Evolutionary conservation across 2,888 invertebrate species (phyloP).

Genomic region (Scelioninae gen. 1): DNA sequence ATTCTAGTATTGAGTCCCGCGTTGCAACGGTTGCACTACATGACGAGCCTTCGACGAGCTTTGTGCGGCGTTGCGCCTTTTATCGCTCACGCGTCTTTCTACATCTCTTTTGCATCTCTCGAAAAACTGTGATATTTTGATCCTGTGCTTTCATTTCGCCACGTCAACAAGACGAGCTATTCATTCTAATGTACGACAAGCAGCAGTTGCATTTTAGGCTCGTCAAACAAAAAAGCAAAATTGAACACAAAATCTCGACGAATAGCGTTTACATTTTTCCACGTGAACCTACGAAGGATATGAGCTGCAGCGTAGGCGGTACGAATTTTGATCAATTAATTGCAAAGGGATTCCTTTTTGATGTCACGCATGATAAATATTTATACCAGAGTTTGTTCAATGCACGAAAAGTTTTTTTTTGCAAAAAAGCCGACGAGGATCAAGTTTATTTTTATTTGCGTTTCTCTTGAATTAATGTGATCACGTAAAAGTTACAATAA

Average conservation of each 20-base stretch:
- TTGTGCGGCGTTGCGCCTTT: conserved; percentile 64
- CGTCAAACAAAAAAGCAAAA: conserved; percentile 42
- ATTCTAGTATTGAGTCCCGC: conserved; percentile 64
- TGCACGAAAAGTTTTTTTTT: conserved; percentile 1
- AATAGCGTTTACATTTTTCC: conserved; percentile 19
- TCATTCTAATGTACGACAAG: conserved; percentile 62
- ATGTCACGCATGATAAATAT: conserved; percentile 26
- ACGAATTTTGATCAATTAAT: conserved; percentile 41
- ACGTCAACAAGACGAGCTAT: conserved; percentile 62
- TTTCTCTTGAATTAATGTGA: conserved; percentile 50
- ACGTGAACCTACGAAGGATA: conserved; percentile 24
- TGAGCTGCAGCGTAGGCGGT: neutral
- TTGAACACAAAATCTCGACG: conserved; percentile 31
- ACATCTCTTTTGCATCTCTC: conserved; percentile 65
- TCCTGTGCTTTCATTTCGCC: conserved; percentile 68
- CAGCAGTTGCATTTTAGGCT: conserved; percentile 56
- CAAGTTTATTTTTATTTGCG: conserved; percentile 47
- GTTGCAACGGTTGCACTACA: conserved; percentile 65
- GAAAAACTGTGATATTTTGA: conserved; percentile 64
- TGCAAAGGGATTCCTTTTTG: neutral
- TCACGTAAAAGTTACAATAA: conserved; percentile 56
- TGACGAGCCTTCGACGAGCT: conserved; percentile 69
- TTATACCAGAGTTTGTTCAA: conserved; percentile 10
- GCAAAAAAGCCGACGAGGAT: neutral
- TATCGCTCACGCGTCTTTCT: conserved; percentile 68